These are phyloP conservation scores for Montifringilla adamsi DNA, from an alignment of 2,113 vertebrate species.

Conservation along the genomic window DNA sequence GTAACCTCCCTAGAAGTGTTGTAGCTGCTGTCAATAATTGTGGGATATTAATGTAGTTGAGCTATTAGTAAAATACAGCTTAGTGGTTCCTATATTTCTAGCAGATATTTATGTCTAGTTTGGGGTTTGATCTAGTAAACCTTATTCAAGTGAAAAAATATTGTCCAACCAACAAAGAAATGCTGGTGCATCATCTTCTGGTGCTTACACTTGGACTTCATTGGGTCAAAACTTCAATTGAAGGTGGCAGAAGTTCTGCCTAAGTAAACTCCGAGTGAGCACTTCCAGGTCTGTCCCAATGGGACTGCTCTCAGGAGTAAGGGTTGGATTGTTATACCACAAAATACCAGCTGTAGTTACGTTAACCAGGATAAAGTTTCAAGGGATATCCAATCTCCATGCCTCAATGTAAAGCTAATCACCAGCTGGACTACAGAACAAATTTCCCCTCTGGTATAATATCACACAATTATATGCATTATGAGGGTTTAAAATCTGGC, in stretches of 20 bases:
- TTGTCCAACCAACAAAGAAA: not conserved
- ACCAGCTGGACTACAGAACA: slow-evolving; percentile 65
- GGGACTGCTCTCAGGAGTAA: slow-evolving; percentile 32
- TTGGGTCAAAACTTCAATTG: not conserved
- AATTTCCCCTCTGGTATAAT: slow-evolving; percentile 68
- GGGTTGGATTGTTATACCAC: slow-evolving; percentile 49
- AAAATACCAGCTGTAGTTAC: slow-evolving; percentile 65
- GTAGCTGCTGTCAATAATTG: not conserved
- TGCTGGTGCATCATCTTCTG: not conserved
- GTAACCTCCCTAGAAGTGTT: not conserved
- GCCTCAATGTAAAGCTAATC: slow-evolving; percentile 61
- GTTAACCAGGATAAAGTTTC: slow-evolving; percentile 64
- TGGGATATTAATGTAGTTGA: not conserved
- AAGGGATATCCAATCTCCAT: slow-evolving; percentile 58
- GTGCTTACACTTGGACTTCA: not conserved
- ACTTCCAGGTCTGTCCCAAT: slow-evolving; percentile 47
- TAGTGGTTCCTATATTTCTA: not conserved
- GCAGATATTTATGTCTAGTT: not conserved
- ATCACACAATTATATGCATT: slow-evolving; percentile 63
- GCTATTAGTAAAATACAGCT: not conserved
- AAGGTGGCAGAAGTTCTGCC: not conserved
- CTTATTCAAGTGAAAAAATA: not conserved
- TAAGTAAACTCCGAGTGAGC: not conserved
- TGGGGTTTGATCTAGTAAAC: not conserved
- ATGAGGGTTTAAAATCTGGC: slow-evolving; percentile 66